These are phyloP conservation scores for Neocrepidodera transversa DNA, from an alignment of 2,888 invertebrate genomes.

Conservation along the genomic window DNA sequence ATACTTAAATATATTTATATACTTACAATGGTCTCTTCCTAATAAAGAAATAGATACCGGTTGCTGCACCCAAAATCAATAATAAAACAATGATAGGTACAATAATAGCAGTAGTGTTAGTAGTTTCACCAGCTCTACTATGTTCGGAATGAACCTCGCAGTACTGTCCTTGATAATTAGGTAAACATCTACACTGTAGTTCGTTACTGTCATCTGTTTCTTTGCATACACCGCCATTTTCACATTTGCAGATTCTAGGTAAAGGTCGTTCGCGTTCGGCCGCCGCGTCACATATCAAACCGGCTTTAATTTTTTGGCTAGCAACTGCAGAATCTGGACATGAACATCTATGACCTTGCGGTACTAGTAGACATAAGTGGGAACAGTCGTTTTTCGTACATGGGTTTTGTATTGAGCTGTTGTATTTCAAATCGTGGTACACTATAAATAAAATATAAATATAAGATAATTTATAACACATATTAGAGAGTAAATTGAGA, in stretches of 20 bases:
- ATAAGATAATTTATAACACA: too few species aligned
- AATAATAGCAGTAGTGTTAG: constrained; percentile 76
- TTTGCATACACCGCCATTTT: constrained; percentile 84
- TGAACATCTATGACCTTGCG: constrained; percentile 85
- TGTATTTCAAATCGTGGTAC: constrained; percentile 85
- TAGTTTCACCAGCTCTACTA: constrained; percentile 64
- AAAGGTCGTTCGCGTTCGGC: constrained; percentile 76
- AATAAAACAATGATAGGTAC: constrained; percentile 83
- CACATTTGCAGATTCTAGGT: constrained; percentile 82
- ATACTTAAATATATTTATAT: constrained; percentile 7
- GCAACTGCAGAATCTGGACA: constrained; percentile 80
- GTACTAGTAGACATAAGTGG: constrained; percentile 91
- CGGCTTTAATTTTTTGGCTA: constrained; percentile 62
- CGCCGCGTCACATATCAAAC: constrained; percentile 83
- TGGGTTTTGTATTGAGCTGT: constrained; percentile 72
- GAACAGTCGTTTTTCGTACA: constrained; percentile 81
- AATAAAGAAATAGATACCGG: constrained; percentile 82
- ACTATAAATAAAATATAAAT: constrained; percentile 61
- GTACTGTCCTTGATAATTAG: constrained; percentile 74
- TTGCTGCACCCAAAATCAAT: constrained; percentile 73
- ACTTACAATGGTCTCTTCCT: constrained; percentile 86
- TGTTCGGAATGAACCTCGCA: constrained; percentile 75
- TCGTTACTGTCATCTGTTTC: constrained; percentile 66
- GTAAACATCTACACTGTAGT: constrained; percentile 75
- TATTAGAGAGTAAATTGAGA: too few species aligned